phyloP scores from a whole-genome alignment of 2,113 vertebrate species.

The Psittacus erithacus region DNA sequence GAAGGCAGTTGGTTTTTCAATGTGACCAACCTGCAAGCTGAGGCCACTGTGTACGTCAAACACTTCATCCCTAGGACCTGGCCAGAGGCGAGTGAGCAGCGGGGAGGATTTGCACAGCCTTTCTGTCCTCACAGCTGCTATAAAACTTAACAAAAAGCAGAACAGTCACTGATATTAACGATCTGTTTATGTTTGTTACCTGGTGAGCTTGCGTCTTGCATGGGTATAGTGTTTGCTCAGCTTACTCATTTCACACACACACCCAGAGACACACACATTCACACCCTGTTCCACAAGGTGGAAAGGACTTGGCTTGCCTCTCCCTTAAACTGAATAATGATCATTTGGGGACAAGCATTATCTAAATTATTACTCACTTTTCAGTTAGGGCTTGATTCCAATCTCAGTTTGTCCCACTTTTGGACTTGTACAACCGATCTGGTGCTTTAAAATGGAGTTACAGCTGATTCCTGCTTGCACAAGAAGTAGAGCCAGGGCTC shows the following conservation, averaged over 20 bases:
- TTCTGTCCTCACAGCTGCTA: background rate
- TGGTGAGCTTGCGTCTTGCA: conserved; percentile 6
- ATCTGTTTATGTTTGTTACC: background rate
- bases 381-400: background rate
- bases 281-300: conserved; percentile 48
- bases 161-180: background rate
- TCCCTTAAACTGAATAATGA: conserved; percentile 39
- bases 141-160: background rate
- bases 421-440: background rate
- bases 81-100: background rate
- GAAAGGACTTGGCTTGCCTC: conserved; percentile 48
- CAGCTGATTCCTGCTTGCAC: background rate
- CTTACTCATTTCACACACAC: conserved; percentile 49
- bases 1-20: background rate
- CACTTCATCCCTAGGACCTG: background rate
- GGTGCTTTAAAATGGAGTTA: background rate
- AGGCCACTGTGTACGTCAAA: background rate
- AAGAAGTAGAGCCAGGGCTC: background rate
- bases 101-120: background rate
- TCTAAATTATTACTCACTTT: conserved; percentile 39
- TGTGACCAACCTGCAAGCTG: background rate
- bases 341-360: conserved; percentile 42
- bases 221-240: conserved; percentile 44
- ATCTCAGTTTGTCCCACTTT: conserved; percentile 9
- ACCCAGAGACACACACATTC: conserved; percentile 29